Evolutionary conservation across 2,888 invertebrate genomes (phyloP), one percentile per base, ranked within the genome.

Genomic region (Trichogramma dendrolimi): DNA sequence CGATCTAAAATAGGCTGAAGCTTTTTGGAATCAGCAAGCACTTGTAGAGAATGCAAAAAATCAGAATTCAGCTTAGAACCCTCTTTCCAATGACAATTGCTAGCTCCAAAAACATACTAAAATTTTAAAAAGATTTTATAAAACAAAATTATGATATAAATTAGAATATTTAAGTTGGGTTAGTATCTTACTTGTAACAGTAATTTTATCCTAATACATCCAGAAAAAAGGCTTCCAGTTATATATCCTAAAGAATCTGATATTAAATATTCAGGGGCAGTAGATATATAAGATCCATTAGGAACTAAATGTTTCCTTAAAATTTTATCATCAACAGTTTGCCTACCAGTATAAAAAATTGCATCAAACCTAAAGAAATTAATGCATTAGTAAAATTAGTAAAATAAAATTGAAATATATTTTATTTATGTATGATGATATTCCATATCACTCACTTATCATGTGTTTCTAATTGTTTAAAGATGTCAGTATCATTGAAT

Each of bases 1-100:
- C 82, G 83, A 66, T 85, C 85, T 2, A 86, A 83, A 44, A 86
- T 84, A 5, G 84, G 82, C 71, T 83, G 83, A 62, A 86, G 71
- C 64, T 82, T 78, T 56, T 83, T 82, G 38, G 81, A 79, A 68
- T 85, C 84, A 0, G 84, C 82, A 54, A 85, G 77, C 57, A 80
- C 76, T 4, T 77, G 71, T n/a, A 82, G 70, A 10, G 75, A 75
- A 60, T 78, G 77, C 42, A 83, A 71, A 65, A 74, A 75, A 14
- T 66, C 64, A 40, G 69, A 60, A 11, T 75, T 75, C 55, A 79
- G 70, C 58, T 73, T 77, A 27, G 72, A 68, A 53, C 78, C 79
- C 8, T 79, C 79, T 52, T 72, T 75, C 76, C 77, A 79, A 4
- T 72, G 71, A 52, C 73, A 67, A 51, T 64, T 69, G 59, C 70